Base-by-base conservation (phyloP, 2,797 vertebrate species). In the Adrianichthys oophorus region DNA sequence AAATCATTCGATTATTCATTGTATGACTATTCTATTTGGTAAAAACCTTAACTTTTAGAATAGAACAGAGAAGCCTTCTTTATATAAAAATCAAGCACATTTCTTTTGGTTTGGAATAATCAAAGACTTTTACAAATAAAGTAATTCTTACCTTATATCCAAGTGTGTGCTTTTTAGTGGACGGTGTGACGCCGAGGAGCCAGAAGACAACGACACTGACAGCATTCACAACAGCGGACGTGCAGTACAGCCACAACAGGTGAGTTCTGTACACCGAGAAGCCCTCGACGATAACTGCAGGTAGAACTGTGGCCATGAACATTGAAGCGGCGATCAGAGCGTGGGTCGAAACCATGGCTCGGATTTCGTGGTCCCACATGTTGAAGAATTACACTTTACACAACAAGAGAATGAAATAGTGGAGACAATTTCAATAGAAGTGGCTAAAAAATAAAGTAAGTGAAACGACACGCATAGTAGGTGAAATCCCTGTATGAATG, bases 351-450 rank as follows among this genome's bases (percentile, higher is more conserved):
- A 90, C 85, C 68, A 99, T 93, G 81, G 92, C 92, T 85, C 92
- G 78, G 53, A 96, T 86, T 43, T 94, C 96, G n/a, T 86, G 87
- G 74, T 95, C 94, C 91, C 91, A 96, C 97, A 99, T 98, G 45
- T 43, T 45, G 79, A 2, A 7, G 10, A 7, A 18, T 4, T 6
- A 13, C 2, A 1, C 10, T 16, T 43, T 6, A 4, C 26, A 46
- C 47, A 12, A 42, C 40, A 14, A 0, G 0, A 50, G 1, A 23
- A 37, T 12, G 10, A 12, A 37, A 37, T 37, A 37, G 12, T 0
- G 7, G 0, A 5, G 0, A 48, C 10, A 55, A 21, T 44, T 12
- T 1, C 12, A 51, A 52, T 19, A 16, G 48, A 56, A 48, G 16
- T 5, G 0, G 2, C 17, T 15, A 3, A 64, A 17, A 16, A 4